Conservation (phyloP, 2,113 vertebrate species). For the Eurystomus gularis region DNA sequence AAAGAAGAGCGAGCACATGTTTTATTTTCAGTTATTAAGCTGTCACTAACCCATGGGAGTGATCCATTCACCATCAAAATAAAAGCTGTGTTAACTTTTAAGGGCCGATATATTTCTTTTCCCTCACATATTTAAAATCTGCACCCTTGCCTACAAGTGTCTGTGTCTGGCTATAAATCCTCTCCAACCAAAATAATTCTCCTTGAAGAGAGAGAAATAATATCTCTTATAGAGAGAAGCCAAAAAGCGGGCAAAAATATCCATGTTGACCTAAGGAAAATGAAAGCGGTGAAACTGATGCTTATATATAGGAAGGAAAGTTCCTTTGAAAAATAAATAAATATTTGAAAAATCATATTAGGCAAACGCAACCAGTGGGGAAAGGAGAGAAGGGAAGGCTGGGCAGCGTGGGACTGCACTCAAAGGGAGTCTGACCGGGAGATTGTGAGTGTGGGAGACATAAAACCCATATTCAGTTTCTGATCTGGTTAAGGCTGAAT, state of each 20-base stretch:
- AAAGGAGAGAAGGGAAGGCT: background rate
- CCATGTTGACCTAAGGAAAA: background rate
- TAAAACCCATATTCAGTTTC: background rate
- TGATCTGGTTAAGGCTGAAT: background rate
- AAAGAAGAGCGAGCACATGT: background rate
- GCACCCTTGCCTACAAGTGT: constrained; percentile 25
- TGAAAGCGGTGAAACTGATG: background rate
- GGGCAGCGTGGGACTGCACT: background rate
- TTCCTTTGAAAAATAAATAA: background rate
- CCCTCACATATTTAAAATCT: constrained; percentile 25
- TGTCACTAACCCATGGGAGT: constrained; percentile 7
- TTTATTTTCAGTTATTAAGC: constrained; percentile 44
- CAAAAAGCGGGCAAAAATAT: constrained; percentile 44
- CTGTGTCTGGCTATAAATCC: constrained; percentile 36
- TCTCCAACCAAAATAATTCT: constrained; percentile 54
- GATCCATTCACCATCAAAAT: constrained; percentile 21
- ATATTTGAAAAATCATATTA: background rate
- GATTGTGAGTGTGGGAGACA: background rate
- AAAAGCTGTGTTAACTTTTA: constrained; percentile 28
- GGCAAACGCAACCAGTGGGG: background rate
- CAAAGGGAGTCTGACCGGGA: background rate
- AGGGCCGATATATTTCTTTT: constrained; percentile 2
- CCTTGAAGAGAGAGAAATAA: constrained; percentile 9
- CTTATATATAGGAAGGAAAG: background rate
- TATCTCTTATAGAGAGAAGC: background rate